Base-by-base conservation (phyloP, 2,797 vertebrate genomes). In the Champsocephalus gunnari region DNA sequence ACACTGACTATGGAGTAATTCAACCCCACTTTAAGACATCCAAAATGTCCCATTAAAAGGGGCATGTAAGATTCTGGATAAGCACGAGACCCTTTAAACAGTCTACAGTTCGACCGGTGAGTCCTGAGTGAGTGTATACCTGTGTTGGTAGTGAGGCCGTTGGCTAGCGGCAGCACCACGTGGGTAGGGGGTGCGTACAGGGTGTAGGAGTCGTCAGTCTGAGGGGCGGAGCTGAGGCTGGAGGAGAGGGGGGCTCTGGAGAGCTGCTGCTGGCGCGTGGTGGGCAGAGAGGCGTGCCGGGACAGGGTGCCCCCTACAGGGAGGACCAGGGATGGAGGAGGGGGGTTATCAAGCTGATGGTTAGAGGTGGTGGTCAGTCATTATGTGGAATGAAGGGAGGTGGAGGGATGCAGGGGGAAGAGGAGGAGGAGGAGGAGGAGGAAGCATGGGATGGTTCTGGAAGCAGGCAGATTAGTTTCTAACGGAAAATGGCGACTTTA, bases 251-350 rank as follows among this genome's bases (percentile, higher is more conserved):
- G 94, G 59, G 92, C 87, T 93, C 95, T 96, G 12, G 96, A 91
- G 81, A 95, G 92, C 84, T 94, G 93, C 87, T 95, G 96, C 84
- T 94, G 96, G 85, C 95, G 95, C 50, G 96, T 96, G 53, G 75
- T 51, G 80, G 96, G 95, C 58, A 96, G 92, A 54, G 94, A 94
- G 86, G 94, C 89, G 82, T 96, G 95, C 1, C 96, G 95, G 82
- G 95, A 96, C 10, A 97, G 93, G 81, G 94, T 92, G 92, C 94
- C 94, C 93, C 96, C 96, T 96, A 93, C 77, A 92, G 65, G 73
- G 19, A 4, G 48, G 63, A 7, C 60, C 5, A 11, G n/a, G 50
- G 41, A 24, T 53, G 60, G 44, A 49, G 66, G 24, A 49, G 41
- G 13, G 64, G 21, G 80, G 82, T 84, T 85, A 89, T 24, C 62